Evolutionary conservation across 2,888 invertebrate species (phyloP), one percentile per base, ranked within the genome.

Genomic region (Catocala nupta): DNA sequence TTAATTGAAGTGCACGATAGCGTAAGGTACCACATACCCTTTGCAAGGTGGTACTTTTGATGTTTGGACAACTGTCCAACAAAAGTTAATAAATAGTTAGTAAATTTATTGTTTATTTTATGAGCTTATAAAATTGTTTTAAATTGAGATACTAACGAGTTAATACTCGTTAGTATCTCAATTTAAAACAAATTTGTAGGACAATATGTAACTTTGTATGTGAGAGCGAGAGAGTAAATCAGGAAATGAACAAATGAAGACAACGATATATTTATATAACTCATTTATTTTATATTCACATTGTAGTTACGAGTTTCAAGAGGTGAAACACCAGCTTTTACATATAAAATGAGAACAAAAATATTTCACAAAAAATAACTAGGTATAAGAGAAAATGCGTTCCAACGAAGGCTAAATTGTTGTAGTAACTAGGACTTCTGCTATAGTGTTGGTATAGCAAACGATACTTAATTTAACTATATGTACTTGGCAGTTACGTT

Each of bases 201-300:
- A 25, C 25, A 25, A 25, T 3, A 25, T 25, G 25, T 25, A 25
- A 25, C 1, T 25, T 25, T 25, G 25, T 25, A 1, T 1, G 25
- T 25, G 25, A 25, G 3, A 1, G 1, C 25, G 25, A 25, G 25
- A 25, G 4, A 25, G 4, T 25, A 25, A 25, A 25, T 25, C 25
- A 25, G 9, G 5, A 43, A n/a, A 43, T n/a, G 43, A 36, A 43
- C 0, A 74, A 78, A 77, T 82, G 75, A 77, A 78, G 50, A 70
- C 73, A 78, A 79, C 61, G 11, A 65, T 72, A 79, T 85, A 86
- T 91, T 93, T 93, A 92, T 93, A 93, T 93, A 93, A 93, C 93
- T 93, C 92, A 93, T 94, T 94, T 94, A 94, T 94, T 94, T 91
- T 90, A 93, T 93, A 93, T 94, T 93, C 94, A 94, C 93, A 94